phyloP scores from a whole-genome alignment of 2,113 vertebrate genomes.

The Ivindomyrus marchei region DNA sequence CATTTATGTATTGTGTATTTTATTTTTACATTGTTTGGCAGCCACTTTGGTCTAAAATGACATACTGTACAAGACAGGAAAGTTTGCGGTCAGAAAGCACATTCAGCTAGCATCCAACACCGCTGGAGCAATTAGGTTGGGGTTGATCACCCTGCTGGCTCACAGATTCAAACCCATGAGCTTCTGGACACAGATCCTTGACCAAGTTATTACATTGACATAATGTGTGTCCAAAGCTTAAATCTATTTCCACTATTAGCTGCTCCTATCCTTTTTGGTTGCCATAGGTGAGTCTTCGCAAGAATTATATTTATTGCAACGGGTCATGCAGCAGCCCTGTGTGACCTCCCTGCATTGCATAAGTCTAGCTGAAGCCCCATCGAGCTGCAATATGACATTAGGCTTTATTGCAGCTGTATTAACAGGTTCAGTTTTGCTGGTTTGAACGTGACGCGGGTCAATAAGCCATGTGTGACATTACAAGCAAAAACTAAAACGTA shows the following conservation, averaged over 20 bases:
- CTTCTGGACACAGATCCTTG: not conserved
- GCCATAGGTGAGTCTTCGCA: not conserved
- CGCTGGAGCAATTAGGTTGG: too few relatives aligned
- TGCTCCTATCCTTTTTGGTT: not conserved
- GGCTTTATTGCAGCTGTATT: not conserved
- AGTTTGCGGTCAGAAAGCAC: not conserved
- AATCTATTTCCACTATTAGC: not conserved
- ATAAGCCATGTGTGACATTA: not conserved
- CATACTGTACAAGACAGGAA: not conserved
- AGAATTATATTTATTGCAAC: not conserved
- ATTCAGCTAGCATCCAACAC: not conserved
- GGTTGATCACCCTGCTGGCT: not conserved
- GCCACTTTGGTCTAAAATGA: not conserved
- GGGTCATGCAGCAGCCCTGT: not conserved
- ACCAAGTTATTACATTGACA: not conserved
- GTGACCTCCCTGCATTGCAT: not conserved
- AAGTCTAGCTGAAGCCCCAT: not conserved
- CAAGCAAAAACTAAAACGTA: not conserved
- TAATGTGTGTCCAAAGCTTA: not conserved
- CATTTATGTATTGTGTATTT: not conserved
- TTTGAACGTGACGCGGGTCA: not conserved
- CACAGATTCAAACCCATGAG: not conserved
- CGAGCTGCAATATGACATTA: not conserved
- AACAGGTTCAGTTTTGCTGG: not conserved
- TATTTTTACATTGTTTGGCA: not conserved